A percentile compares a stretch with the other conserved stretches of the same genome.
These are phyloP conservation scores for Microcebus tavaratra DNA, from an alignment of 2,113 vertebrate genomes.

Conservation along the genomic window DNA sequence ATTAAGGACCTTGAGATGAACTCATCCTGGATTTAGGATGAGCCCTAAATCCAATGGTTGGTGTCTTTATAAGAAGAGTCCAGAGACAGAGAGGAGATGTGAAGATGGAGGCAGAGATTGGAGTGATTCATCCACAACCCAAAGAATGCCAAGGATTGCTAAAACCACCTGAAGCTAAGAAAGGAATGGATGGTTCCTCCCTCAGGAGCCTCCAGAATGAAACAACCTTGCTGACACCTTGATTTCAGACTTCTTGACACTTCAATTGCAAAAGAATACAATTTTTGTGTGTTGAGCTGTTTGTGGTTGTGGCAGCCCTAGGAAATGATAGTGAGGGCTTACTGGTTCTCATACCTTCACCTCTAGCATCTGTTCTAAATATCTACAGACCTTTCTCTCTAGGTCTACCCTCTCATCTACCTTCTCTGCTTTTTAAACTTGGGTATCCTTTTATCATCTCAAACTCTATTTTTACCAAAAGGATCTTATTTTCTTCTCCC, in stretches of 20 bases:
- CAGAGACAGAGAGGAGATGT: neutral
- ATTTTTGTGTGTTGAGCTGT: neutral
- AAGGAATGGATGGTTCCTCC: neutral
- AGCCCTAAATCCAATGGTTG: neutral
- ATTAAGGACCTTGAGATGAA: neutral
- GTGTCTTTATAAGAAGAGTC: neutral
- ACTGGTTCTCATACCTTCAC: neutral
- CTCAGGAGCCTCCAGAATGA: neutral
- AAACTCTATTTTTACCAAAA: neutral
- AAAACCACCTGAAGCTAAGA: neutral
- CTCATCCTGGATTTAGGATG: neutral
- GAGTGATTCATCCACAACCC: neutral
- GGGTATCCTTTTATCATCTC: neutral
- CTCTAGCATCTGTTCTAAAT: neutral
- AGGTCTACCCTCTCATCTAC: neutral
- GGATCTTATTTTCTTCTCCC: neutral
- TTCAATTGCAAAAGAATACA: neutral
- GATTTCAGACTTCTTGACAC: neutral
- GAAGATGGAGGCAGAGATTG: neutral
- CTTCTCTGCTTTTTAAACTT: neutral
- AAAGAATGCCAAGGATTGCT: neutral
- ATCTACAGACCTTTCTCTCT: neutral
- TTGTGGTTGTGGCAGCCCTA: neutral
- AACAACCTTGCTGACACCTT: neutral
- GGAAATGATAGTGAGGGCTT: neutral